Conservation (phyloP, 2,113 vertebrate genomes). For the Engraulis encrasicolus region DNA sequence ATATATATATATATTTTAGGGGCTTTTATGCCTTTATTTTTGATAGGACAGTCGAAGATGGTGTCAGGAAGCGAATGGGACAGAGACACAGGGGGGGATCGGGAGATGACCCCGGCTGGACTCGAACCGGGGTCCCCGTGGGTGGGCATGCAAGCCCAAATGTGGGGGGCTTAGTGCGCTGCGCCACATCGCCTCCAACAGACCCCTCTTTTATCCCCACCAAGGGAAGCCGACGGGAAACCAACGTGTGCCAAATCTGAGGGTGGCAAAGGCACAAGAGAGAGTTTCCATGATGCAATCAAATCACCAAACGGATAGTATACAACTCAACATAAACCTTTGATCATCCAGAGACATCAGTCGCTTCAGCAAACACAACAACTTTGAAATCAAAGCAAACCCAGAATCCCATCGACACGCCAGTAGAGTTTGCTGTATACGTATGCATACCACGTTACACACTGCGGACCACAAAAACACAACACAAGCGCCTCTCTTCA, state of each 20-base stretch:
- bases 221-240: not conserved
- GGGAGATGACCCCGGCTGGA: too few species aligned
- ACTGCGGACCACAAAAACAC: slow-evolving; percentile 23
- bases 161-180: too few species aligned
- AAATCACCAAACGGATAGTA: not conserved
- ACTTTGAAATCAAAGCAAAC: not conserved
- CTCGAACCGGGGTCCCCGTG: too few species aligned
- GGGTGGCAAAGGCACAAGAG: not conserved
- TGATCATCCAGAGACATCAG: not conserved
- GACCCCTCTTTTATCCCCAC: too few species aligned
- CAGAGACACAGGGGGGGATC: too few species aligned
- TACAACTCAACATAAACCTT: not conserved
- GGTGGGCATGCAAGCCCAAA: too few species aligned
- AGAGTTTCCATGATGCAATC: not conserved
- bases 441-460: not conserved
- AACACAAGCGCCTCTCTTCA: slow-evolving; percentile 13
- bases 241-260: not conserved
- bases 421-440: not conserved
- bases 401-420: not conserved
- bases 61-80: too few species aligned
- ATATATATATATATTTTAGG: too few species aligned
- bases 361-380: not conserved
- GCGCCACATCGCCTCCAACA: too few species aligned
- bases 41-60: too few species aligned
- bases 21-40: too few species aligned